phyloP scores from a whole-genome alignment of 2,797 vertebrate genomes.

The Lophura swinhoii region DNA sequence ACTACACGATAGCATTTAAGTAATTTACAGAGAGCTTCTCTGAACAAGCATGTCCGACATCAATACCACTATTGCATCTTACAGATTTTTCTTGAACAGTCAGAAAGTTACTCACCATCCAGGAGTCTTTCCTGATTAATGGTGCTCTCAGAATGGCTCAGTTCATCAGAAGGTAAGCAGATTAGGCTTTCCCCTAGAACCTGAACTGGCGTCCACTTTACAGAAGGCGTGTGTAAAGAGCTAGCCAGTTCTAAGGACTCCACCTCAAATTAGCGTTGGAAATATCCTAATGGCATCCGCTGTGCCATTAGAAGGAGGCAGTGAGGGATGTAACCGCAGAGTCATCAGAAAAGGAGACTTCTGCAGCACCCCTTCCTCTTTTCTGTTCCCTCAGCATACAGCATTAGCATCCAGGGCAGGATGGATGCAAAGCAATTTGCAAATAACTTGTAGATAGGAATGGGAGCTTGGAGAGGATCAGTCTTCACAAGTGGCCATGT shows the following conservation, averaged over 20 bases:
- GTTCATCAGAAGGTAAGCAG: conserved; percentile 68
- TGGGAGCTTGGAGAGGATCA: conserved; percentile 58
- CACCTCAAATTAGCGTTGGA: conserved; percentile 27
- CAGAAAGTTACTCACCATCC: conserved; percentile 74
- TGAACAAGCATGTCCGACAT: conserved; percentile 54
- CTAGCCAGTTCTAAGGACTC: conserved; percentile 45
- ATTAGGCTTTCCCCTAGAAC: conserved; percentile 62
- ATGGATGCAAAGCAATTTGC: neutral
- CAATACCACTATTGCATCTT: conserved; percentile 42
- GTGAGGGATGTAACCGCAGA: conserved; percentile 5
- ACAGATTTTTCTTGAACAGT: conserved; percentile 64
- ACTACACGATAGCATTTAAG: conserved; percentile 35
- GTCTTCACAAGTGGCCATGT: neutral
- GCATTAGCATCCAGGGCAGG: neutral
- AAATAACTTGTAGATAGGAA: conserved; percentile 6
- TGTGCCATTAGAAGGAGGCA: conserved; percentile 43
- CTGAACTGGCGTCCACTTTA: conserved; percentile 44
- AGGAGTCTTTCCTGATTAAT: conserved; percentile 75
- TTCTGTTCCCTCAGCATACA: conserved; percentile 78
- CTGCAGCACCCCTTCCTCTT: conserved; percentile 48
- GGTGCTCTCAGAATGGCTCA: conserved; percentile 76
- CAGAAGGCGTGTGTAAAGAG: conserved; percentile 20
- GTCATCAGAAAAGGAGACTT: conserved; percentile 61
- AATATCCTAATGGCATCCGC: conserved; percentile 34
- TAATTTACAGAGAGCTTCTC: conserved; percentile 49